Evolutionary conservation across 2,888 invertebrate genomes (phyloP).

Genomic region (Heliconius ismenius): DNA sequence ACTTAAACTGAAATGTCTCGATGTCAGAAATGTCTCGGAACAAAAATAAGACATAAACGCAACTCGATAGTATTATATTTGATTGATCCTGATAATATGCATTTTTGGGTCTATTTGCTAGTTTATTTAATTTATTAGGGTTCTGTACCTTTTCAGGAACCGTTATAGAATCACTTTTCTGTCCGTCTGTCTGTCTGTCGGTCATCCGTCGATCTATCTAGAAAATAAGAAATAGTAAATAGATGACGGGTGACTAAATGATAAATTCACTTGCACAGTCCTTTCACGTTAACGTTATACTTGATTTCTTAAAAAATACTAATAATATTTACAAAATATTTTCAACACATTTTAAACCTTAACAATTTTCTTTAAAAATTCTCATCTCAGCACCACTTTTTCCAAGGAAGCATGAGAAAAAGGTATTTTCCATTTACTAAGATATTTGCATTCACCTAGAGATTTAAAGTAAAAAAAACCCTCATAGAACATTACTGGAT

Average conservation of each 20-base stretch:
- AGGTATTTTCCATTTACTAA: constrained; percentile 14
- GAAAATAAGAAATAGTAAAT: no score
- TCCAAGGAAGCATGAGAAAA: constrained; percentile 20
- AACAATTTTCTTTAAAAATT: not conserved
- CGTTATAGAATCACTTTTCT: no score
- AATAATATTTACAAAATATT: not conserved
- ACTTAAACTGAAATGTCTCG: constrained; percentile 32
- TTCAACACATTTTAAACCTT: not conserved
- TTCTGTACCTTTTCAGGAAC: no score
- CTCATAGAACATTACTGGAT: not conserved
- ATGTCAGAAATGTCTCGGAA: constrained; percentile 25
- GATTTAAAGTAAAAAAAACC: constrained; percentile 15
- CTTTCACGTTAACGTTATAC: no score
- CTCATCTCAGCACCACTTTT: not conserved
- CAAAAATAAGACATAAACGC: constrained; percentile 23
- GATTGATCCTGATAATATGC: no score
- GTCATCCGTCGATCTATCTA: no score
- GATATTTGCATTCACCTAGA: constrained; percentile 13
- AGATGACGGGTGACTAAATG: no score
- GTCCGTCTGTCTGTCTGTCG: no score
- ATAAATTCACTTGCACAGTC: no score
- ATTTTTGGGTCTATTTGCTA: no score
- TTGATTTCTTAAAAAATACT: not conserved
- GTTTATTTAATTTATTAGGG: no score
- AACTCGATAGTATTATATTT: not conserved